phyloP scores from a whole-genome alignment of 2,888 invertebrate genomes.

The Micropterix aruncella region DNA sequence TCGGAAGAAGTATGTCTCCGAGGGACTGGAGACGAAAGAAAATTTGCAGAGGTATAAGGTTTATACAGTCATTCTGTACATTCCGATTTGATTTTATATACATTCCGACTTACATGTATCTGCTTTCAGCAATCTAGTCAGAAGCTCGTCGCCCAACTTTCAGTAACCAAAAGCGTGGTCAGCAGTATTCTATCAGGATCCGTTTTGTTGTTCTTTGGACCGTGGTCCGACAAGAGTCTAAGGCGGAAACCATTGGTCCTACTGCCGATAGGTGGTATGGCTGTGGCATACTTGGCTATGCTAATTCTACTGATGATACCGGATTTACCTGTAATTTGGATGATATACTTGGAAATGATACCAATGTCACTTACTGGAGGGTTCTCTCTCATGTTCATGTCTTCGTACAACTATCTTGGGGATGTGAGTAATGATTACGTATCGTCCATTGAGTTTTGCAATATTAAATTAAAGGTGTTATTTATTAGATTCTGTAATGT shows the following conservation, averaged over 20 bases:
- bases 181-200: slow-evolving; percentile 27
- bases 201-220: slow-evolving; percentile 23
- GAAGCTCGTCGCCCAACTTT: not conserved
- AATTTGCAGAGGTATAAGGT: not conserved
- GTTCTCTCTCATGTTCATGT: slow-evolving; percentile 47
- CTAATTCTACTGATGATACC: slow-evolving; percentile 13
- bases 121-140: slow-evolving; percentile 1
- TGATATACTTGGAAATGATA: slow-evolving; percentile 14
- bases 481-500: too few relatives aligned
- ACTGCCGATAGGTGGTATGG: slow-evolving; percentile 21
- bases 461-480: too few relatives aligned
- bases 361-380: slow-evolving; percentile 45
- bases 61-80: too few relatives aligned
- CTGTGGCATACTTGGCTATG: slow-evolving; percentile 16
- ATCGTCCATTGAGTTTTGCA: not conserved
- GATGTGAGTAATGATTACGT: slow-evolving; percentile 42
- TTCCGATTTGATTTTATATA: too few relatives aligned
- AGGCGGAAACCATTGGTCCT: slow-evolving; percentile 24
- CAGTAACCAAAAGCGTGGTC: slow-evolving; percentile 10
- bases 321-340: slow-evolving; percentile 5
- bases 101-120: not conserved
- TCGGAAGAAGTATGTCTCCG: slow-evolving; percentile 2
- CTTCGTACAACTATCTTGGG: slow-evolving; percentile 49
- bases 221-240: slow-evolving; percentile 28
- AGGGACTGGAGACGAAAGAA: not conserved